Evolutionary conservation across 2,797 vertebrate species (phyloP), one percentile per base, ranked within the genome.

Genomic region (Microctenopoma steveboyesi): DNA sequence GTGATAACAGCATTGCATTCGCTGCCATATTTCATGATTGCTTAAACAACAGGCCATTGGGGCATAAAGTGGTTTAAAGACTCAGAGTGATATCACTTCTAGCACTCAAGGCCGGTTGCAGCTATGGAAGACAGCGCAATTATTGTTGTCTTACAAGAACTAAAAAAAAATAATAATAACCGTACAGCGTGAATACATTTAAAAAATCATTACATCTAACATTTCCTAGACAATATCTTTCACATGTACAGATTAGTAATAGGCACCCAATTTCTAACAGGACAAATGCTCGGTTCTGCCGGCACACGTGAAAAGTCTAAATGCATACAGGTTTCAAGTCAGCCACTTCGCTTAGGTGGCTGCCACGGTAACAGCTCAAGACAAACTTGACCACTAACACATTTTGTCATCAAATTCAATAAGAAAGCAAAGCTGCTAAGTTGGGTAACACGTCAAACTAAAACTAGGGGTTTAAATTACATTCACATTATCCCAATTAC

Each of bases 111-210:
- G 88, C 84, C 82, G 78, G 81, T 64, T 82, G 80, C 57, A 72
- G 66, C 81, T 72, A 86, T 82, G 93, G 92, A 94, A 94, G 92
- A 94, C 92, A 82, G 82, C 74, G 74, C 77, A 77, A 52, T 89
- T 85, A 79, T 83, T 86, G 74, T 85, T 78, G 59, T 66, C 72
- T 39, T 39, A 39, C 37, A 39, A 12, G 11, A 39, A 39, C 9
- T 39, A 12, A 63, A 51, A 46, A 37, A 40, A 53, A 47, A 73
- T 18, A 22, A 22, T 22, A 22, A 22, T 22, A 66, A 74, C 68
- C n/a, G 46, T 69, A 81, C 74, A 76, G 71, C 79, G 85, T 72
- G 72, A 78, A 86, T 82, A 88, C 80, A 85, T 81, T 87, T 85
- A 78, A 80, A 22, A 88, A 88, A 86, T 15, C 82, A 43, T 81